phyloP scores from a whole-genome alignment of 2,888 invertebrate species.

The Orchesella flavescens region DNA sequence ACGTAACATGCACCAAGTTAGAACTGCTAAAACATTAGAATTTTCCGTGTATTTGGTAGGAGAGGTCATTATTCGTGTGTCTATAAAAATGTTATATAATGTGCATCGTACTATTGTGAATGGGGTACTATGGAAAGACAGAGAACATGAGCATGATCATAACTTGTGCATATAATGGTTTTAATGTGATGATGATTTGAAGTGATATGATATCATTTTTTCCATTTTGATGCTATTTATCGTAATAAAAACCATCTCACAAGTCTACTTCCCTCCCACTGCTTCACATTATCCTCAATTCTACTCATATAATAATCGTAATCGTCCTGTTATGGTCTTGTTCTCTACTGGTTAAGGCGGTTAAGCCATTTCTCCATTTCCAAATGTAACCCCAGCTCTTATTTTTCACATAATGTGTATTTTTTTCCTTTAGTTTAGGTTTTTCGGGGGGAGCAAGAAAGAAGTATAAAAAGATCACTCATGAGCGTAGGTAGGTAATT shows the following conservation, averaged over 20 bases:
- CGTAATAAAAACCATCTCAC: slow-evolving; percentile 67
- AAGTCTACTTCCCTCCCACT: slow-evolving; percentile 61
- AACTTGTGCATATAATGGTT: slow-evolving; percentile 59
- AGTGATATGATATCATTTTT: slow-evolving; percentile 61
- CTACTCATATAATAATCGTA: slow-evolving; percentile 50
- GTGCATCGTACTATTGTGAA: too few species aligned
- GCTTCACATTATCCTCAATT: slow-evolving; percentile 36
- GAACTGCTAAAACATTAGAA: too few species aligned
- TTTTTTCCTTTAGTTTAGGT: slow-evolving; percentile 10
- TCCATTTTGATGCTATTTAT: slow-evolving; percentile 59
- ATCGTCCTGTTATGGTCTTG: slow-evolving; percentile 52
- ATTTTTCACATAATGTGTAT: not conserved
- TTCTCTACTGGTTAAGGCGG: slow-evolving; percentile 35
- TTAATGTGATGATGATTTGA: slow-evolving; percentile 61
- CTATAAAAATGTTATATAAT: too few species aligned
- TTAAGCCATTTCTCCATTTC: not conserved
- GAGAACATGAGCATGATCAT: slow-evolving; percentile 33
- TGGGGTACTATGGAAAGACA: too few species aligned
- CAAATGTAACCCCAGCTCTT: not conserved
- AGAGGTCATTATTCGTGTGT: too few species aligned
- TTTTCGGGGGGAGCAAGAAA: too few species aligned
- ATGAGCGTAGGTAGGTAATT: too few species aligned
- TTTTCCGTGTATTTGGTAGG: too few species aligned
- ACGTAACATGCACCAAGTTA: too few species aligned
- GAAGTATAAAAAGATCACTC: slow-evolving; percentile 29